These are phyloP conservation scores for Seladonia tumulorum DNA, from an alignment of 2,888 invertebrate genomes.

Conservation along the genomic window DNA sequence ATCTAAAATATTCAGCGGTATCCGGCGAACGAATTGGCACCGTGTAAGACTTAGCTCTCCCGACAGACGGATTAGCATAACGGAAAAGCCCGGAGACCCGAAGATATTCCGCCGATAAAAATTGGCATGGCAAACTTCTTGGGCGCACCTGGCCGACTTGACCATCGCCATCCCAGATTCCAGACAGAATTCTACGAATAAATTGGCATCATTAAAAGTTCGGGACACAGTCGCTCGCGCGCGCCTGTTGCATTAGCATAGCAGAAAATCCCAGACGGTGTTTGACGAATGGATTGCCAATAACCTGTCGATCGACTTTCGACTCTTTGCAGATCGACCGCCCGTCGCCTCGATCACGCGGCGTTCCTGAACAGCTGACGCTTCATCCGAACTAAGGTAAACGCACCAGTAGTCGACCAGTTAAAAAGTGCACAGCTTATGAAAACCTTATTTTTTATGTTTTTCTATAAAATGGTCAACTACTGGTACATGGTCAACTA, in stretches of 20 bases:
- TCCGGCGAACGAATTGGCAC: constrained; percentile 29
- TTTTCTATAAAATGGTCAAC: no score
- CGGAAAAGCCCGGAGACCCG: constrained; percentile 15
- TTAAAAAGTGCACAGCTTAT: no score
- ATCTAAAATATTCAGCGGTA: constrained; percentile 26
- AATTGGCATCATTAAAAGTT: constrained; percentile 54
- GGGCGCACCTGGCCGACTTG: constrained; percentile 25
- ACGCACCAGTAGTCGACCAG: no score
- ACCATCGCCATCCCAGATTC: constrained; percentile 34
- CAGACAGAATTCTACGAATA: constrained; percentile 37
- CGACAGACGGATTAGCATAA: constrained; percentile 14
- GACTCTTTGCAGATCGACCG: constrained; percentile 38
- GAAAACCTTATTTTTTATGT: no score
- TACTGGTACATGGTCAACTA: no score
- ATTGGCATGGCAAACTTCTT: constrained; percentile 36
- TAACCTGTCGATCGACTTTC: constrained; percentile 1
- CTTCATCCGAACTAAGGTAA: constrained; percentile 14
- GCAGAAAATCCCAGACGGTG: constrained; percentile 31
- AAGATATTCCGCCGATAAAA: constrained; percentile 34
- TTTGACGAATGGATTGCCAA: constrained; percentile 51
- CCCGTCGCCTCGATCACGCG: constrained; percentile 38
- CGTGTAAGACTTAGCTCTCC: background rate
- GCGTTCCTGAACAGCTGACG: constrained; percentile 62
- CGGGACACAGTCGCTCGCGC: constrained; percentile 11
- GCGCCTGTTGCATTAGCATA: constrained; percentile 37